Base-by-base conservation (phyloP, 2,113 vertebrate genomes). In the Gobiocypris rarus region DNA sequence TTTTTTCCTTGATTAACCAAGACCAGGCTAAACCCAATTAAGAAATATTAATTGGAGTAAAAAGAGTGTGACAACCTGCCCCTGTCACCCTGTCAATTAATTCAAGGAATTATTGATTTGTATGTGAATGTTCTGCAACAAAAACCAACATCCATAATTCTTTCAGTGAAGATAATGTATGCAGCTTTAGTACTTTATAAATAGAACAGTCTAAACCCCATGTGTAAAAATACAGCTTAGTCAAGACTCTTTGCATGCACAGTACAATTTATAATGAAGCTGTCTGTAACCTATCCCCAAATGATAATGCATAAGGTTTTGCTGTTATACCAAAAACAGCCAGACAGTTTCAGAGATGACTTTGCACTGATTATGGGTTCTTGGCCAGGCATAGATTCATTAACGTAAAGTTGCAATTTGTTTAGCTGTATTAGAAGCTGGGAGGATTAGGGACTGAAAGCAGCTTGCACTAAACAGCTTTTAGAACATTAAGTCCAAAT, bases 401-500 rank as follows among this genome's bases (percentile, higher is more conserved):
- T 65, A 75, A 63, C 41, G 81, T 50, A 28, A 54, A n/a, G 67
- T 24, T 48, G 13, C 17, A 31, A 54, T 74, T 73, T 81, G 22
- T 85, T 87, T 81, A 83, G n/a, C 80, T 81, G 8, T 31, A 52
- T n/a, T 13, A 22, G 56, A 87, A 85, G 48, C 83, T 83, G 59
- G 59, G 61, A 43, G 76, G 83, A 89, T 88, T 70, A 87, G 34
- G 22, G 9, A 9, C 24, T 73, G n/a, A 73, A 86, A 85, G 61
- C 84, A 54, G 87, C 80, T 90, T 88, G 67, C 31, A 13, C 24
- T 81, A 74, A 82, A 85, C 56, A 71, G 81, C 73, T 82, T 83
- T 76, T 9, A 78, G 24, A 77, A 67, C 11, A 52, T 19, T 83
- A 24, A 50, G 24, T 74, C 58, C 41, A 45, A 45, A 54, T 34